phyloP scores from a whole-genome alignment of 2,888 invertebrate species.

The Piscicola geometra region DNA sequence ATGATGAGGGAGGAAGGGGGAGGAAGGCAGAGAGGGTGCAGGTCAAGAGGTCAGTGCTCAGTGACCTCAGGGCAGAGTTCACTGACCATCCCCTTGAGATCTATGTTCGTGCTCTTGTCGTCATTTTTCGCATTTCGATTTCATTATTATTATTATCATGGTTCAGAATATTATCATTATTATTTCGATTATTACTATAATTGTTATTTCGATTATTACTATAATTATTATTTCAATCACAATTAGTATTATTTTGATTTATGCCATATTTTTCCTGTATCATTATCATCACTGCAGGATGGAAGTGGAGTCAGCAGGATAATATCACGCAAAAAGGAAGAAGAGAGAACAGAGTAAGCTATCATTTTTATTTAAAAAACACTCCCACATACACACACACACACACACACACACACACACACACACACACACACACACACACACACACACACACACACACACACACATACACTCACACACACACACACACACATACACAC shows the following conservation, averaged over 20 bases:
- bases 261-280: background rate
- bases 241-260: background rate
- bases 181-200: background rate
- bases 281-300: background rate
- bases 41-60: background rate
- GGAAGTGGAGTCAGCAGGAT: background rate
- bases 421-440: too few species aligned
- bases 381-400: too few species aligned
- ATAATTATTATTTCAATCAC: background rate
- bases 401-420: too few species aligned
- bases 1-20: too few species aligned
- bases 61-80: conserved; percentile 4
- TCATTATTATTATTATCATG: too few species aligned
- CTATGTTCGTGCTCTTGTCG: too few species aligned
- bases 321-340: conserved; percentile 8
- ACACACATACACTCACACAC: too few species aligned
- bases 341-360: background rate
- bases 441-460: too few species aligned
- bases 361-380: too few species aligned
- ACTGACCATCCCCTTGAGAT: background rate
- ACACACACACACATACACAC: too few species aligned
- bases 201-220: background rate
- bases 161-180: too few species aligned
- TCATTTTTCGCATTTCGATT: too few species aligned
- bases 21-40: background rate